Conservation (phyloP, 2,797 vertebrate genomes). For the Balearica regulorum region DNA sequence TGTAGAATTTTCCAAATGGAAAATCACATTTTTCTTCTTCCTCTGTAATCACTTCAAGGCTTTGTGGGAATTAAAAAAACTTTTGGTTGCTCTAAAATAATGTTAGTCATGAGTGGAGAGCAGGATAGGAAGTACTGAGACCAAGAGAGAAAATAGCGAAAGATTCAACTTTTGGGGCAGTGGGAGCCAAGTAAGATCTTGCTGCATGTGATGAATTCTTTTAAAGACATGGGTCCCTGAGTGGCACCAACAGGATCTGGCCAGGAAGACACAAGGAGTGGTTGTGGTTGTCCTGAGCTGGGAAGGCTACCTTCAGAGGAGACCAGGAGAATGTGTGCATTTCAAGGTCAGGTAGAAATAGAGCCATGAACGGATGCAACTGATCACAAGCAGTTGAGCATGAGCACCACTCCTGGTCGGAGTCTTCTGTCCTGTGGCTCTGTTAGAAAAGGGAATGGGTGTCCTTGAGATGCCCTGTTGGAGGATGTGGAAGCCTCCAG, state of each 20-base stretch:
- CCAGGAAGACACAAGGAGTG: neutral
- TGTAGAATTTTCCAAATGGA: neutral
- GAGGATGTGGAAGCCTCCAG: neutral
- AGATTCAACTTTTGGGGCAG: accelerated
- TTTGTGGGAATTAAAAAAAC: neutral
- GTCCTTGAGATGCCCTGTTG: neutral
- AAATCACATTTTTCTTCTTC: neutral
- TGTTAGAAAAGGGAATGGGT: neutral
- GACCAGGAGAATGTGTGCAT: neutral
- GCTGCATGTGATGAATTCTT: neutral
- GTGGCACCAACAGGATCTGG: neutral
- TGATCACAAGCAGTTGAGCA: neutral
- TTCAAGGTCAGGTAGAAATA: neutral
- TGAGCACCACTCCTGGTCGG: neutral
- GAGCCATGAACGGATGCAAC: neutral
- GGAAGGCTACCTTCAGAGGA: neutral
- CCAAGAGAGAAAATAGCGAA: neutral
- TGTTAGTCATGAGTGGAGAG: neutral
- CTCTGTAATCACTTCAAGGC: neutral
- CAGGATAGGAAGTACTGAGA: neutral
- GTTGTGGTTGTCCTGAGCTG: neutral
- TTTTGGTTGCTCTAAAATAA: neutral
- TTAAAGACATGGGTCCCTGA: neutral
- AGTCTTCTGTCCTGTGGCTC: neutral
- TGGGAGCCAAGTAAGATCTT: neutral